Percentiles rank a stretch among this genome's conserved stretches.
These are phyloP conservation scores for Torymus auratus DNA, from an alignment of 2,888 invertebrate genomes.

Conservation along the genomic window DNA sequence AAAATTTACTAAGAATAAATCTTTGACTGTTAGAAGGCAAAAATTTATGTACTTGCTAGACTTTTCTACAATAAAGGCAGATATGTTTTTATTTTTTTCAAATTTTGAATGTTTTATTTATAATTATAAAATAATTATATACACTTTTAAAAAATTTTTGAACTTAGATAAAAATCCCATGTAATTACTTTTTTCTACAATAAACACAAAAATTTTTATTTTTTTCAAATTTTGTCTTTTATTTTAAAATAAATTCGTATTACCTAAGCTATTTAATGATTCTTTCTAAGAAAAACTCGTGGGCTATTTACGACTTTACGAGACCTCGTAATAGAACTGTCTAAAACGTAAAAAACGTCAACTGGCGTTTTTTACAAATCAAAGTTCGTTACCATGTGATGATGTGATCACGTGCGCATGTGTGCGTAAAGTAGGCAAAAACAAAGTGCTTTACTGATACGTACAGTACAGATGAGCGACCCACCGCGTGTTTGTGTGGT, in stretches of 20 bases:
- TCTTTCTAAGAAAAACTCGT: too few species aligned
- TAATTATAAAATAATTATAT: conserved; percentile 24
- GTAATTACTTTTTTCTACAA: conserved; percentile 43
- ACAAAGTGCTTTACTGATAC: too few species aligned
- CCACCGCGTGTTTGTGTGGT: conserved; percentile 4
- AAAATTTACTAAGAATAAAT: conserved; percentile 62
- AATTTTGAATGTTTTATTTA: conserved; percentile 44
- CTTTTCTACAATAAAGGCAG: conserved; percentile 58
- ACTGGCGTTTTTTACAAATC: conserved; percentile 7
- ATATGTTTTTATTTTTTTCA: conserved; percentile 57
- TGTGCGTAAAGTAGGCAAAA: neutral
- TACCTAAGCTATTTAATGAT: neutral
- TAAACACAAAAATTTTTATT: conserved; percentile 48
- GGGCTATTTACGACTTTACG: too few species aligned
- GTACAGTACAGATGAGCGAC: too few species aligned
- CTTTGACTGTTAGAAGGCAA: conserved; percentile 44
- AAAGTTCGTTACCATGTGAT: conserved; percentile 21
- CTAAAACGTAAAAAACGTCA: conserved; percentile 20
- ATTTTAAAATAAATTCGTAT: conserved; percentile 2
- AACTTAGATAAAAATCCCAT: conserved; percentile 25
- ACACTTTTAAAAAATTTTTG: neutral
- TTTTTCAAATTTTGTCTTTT: conserved; percentile 40
- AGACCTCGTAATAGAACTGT: neutral
- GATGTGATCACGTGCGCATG: conserved; percentile 16
- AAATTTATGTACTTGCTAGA: conserved; percentile 55